Base-by-base conservation (phyloP, 2,797 vertebrate genomes). In the Chanos chanos region DNA sequence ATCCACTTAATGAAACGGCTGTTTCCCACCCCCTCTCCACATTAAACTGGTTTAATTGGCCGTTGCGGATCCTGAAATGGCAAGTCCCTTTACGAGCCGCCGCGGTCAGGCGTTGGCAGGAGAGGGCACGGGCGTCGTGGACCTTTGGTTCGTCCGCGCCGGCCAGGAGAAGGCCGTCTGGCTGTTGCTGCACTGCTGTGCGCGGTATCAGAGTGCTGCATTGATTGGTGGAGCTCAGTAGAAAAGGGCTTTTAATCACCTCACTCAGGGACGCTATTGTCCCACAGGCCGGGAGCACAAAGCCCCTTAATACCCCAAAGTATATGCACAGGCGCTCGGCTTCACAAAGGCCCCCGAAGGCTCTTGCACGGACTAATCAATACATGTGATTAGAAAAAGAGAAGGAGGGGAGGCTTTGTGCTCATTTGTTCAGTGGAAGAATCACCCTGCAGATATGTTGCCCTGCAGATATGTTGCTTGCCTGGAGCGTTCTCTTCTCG, bases 1-100 rank as follows among this genome's bases (percentile, higher is more conserved):
- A 88, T 89, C 86, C 85, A 83, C 88, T 86, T 87, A 88, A 89
- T 89, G 78, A 85, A 87, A 85, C 80, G 76, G 56, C 54, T 15
- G 4, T 50, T 70, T 70, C 48, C 61, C 62, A 56, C 52, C 53
- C 59, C 64, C 55, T 58, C 67, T 47, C 71, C 61, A 30, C 76
- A 76, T 85, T 81, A 77, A 77, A 81, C 81, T 86, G 77, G 79
- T 85, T 87, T 90, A 87, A 90, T 88, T 90, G 85, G 83, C 77
- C 72, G 61, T 63, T 52, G 73, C 48, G n/a, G 68, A 75, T 70
- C 81, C 81, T 78, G 76, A 83, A 83, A 87, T 81, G 76, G 77
- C 74, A 75, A 64, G 70, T 71, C 78, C 72, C 69, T 81, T 71
- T 64, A 61, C 24, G 10, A 43, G 55, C 27, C 12, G 9, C 22